Percentiles rank a stretch among this genome's conserved stretches.
These are phyloP conservation scores for Phoxinus phoxinus DNA, from an alignment of 2,113 vertebrate species.

Conservation along the genomic window DNA sequence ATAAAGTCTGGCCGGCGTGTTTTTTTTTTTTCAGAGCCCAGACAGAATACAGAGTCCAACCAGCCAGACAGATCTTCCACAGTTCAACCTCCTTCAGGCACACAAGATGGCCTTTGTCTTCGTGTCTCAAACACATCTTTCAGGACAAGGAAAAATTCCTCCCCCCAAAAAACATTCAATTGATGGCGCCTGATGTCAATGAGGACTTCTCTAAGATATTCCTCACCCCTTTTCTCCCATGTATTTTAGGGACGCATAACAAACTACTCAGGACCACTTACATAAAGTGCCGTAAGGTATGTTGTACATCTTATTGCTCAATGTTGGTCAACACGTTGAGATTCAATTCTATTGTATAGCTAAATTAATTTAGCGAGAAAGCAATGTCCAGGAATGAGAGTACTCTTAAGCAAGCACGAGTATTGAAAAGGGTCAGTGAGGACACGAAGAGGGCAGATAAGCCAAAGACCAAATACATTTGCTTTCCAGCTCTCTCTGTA, in stretches of 20 bases:
- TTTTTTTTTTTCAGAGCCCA: slow-evolving; percentile 55
- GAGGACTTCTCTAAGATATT: slow-evolving; percentile 46
- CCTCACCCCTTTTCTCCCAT: background rate
- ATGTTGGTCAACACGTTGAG: slow-evolving; percentile 5
- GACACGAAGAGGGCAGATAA: background rate
- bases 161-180: slow-evolving; percentile 56
- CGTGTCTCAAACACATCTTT: slow-evolving; percentile 58
- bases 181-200: slow-evolving; percentile 58
- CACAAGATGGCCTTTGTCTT: slow-evolving; percentile 63
- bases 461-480: slow-evolving; percentile 8
- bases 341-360: slow-evolving; percentile 39
- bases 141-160: slow-evolving; percentile 54
- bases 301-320: background rate
- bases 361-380: slow-evolving; percentile 15
- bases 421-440: background rate
- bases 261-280: slow-evolving; percentile 20
- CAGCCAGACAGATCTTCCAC: slow-evolving; percentile 58
- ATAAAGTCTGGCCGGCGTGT: slow-evolving; percentile 57
- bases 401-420: background rate
- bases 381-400: background rate
- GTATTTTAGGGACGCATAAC: slow-evolving; percentile 24
- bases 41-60: slow-evolving; percentile 52
- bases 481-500: slow-evolving; percentile 11
- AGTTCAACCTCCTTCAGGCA: slow-evolving; percentile 55
- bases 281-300: slow-evolving; percentile 15